These are phyloP conservation scores for Brenthis hecate DNA, from an alignment of 2,888 invertebrate species.

Conservation along the genomic window DNA sequence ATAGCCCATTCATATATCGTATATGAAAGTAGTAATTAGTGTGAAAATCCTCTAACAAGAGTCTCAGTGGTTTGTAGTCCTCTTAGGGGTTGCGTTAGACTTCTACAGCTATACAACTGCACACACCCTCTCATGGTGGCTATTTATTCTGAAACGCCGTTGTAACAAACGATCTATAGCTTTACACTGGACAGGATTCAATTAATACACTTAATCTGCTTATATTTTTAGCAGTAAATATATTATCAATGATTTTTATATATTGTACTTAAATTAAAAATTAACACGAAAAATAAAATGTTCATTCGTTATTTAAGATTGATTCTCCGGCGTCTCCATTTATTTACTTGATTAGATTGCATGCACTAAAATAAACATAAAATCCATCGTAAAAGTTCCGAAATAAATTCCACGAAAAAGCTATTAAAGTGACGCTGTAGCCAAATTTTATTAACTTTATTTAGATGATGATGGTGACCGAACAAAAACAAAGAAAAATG, in stretches of 20 bases:
- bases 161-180: constrained; percentile 20
- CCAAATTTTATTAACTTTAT: constrained; percentile 7
- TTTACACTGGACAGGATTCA: constrained; percentile 24
- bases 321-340: not conserved
- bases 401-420: constrained; percentile 15
- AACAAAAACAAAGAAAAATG: not conserved
- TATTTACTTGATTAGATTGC: constrained; percentile 16
- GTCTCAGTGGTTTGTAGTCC: constrained; percentile 51
- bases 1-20: constrained; percentile 27
- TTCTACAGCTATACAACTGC: constrained; percentile 43
- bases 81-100: constrained; percentile 43
- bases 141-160: constrained; percentile 54
- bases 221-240: not conserved
- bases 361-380: constrained; percentile 12
- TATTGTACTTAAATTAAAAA: not conserved
- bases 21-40: constrained; percentile 58
- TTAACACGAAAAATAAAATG: too few species aligned
- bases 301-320: not conserved
- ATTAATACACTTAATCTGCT: constrained; percentile 21
- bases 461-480: not conserved
- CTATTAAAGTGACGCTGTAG: constrained; percentile 10
- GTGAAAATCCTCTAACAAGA: constrained; percentile 54
- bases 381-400: constrained; percentile 11
- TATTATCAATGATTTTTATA: not conserved
- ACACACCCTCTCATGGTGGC: constrained; percentile 60